These are phyloP conservation scores for Limnothrissa miodon DNA, from an alignment of 2,113 vertebrate genomes.

Conservation along the genomic window DNA sequence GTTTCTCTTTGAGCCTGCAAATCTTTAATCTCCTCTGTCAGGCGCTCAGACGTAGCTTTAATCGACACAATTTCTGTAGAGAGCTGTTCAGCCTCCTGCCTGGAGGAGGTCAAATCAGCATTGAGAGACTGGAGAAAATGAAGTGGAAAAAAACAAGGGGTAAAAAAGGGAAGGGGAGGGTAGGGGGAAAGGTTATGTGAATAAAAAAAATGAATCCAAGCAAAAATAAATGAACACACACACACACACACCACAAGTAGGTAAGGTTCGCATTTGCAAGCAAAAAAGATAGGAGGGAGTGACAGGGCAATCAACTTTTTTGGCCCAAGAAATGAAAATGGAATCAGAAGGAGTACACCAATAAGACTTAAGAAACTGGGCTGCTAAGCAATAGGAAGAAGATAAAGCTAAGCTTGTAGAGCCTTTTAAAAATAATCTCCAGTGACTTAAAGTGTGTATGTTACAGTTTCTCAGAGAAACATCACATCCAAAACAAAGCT, in stretches of 20 bases:
- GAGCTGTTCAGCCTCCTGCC: conserved; percentile 83
- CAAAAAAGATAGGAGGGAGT: conserved; percentile 47
- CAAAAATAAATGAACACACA: conserved; percentile 55
- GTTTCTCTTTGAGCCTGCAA: conserved; percentile 76
- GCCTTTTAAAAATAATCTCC: not conserved
- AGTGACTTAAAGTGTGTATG: not conserved
- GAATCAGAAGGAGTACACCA: conserved; percentile 26
- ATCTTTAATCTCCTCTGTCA: conserved; percentile 72
- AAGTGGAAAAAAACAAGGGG: conserved; percentile 56
- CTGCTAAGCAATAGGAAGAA: conserved; percentile 1
- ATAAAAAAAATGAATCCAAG: conserved; percentile 60
- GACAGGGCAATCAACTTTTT: conserved; percentile 2
- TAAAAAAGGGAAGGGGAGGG: conserved; percentile 52
- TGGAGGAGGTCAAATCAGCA: conserved; percentile 88
- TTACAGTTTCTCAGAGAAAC: not conserved
- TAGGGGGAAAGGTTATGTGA: conserved; percentile 69
- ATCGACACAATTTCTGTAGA: conserved; percentile 85
- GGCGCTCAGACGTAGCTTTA: conserved; percentile 79
- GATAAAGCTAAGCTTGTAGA: not conserved
- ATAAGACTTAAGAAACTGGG: not conserved
- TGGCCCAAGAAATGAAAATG: not conserved
- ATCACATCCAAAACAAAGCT: not conserved
- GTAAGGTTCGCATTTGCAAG: conserved; percentile 58
- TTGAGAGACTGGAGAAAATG: conserved; percentile 87
- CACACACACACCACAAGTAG: conserved; percentile 51